These are phyloP conservation scores for Pentamera pediparva DNA, from an alignment of 53 echinoderm and acorn worm species.

Conservation along the genomic window DNA sequence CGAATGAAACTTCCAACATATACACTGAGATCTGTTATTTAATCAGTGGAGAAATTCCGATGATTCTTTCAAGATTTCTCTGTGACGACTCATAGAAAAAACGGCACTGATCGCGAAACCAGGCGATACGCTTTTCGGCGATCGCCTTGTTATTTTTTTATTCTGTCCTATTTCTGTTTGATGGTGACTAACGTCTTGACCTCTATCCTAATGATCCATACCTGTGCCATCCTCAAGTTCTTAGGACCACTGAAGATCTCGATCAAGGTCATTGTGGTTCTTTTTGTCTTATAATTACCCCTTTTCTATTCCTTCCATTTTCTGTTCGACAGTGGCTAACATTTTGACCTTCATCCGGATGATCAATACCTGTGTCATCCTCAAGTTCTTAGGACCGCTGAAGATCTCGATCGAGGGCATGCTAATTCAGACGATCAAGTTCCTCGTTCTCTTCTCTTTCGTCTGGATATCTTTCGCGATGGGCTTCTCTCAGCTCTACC, in stretches of 20 bases:
- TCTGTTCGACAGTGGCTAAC: conserved; percentile 46
- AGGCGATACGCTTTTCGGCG: too few relatives aligned
- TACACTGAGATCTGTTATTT: too few relatives aligned
- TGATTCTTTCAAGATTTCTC: too few relatives aligned
- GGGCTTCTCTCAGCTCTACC: conserved; percentile 76
- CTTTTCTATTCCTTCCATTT: too few relatives aligned
- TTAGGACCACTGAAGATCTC: conserved; percentile 70
- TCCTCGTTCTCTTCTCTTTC: conserved; percentile 50
- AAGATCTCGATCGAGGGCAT: conserved; percentile 57
- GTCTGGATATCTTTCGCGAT: conserved; percentile 58
- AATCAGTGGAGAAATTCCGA: too few relatives aligned
- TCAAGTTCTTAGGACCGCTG: conserved; percentile 57
- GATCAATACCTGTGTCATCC: conserved; percentile 39
- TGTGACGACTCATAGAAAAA: too few relatives aligned
- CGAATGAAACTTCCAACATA: too few relatives aligned
- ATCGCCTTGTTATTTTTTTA: too few relatives aligned
- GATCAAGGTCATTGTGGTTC: conserved; percentile 30
- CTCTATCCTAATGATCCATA: conserved; percentile 47
- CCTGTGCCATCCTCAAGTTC: conserved; percentile 38
- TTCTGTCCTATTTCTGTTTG: too few relatives aligned
- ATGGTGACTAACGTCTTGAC: conserved; percentile 63
- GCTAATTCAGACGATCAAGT: conserved; percentile 32
- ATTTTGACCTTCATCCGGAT: conserved; percentile 57
- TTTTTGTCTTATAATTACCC: too few relatives aligned
- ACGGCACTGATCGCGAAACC: too few relatives aligned